A percentile compares a stretch with the other conserved stretches of the same genome.
Evolutionary conservation across 2,797 vertebrate genomes (phyloP).

Genomic region (Enteromius viviparus): DNA sequence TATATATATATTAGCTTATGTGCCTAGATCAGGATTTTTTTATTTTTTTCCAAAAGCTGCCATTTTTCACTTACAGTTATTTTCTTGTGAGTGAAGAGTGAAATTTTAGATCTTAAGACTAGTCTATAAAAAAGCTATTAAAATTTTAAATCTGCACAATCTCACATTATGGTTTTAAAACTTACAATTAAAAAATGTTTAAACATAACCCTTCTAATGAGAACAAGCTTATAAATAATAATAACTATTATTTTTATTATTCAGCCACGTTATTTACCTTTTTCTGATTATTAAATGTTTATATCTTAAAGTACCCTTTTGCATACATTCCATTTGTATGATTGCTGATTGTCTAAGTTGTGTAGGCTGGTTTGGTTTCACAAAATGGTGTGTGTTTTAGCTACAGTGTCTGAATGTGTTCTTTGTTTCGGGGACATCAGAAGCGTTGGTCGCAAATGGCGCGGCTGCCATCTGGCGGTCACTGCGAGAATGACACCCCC

Average conservation of each 20-base stretch:
- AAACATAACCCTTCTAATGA: neutral
- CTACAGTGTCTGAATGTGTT: constrained; percentile 56
- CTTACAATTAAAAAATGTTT: neutral
- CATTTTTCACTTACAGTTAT: constrained; percentile 60
- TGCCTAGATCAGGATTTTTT: too few species aligned
- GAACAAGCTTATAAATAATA: neutral
- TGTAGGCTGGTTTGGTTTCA: neutral
- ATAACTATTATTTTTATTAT: neutral
- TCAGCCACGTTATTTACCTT: neutral
- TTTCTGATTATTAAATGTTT: neutral
- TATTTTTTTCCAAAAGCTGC: constrained; percentile 61
- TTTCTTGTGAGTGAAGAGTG: neutral
- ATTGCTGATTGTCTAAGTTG: neutral
- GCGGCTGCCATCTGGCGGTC: constrained; percentile 80
- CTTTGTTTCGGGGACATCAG: constrained; percentile 71
- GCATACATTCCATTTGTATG: neutral
- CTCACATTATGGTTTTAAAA: neutral
- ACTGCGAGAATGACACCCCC: constrained; percentile 33
- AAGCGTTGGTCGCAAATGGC: constrained; percentile 65
- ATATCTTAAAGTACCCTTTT: neutral
- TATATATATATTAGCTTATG: too few species aligned
- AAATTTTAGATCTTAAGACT: neutral
- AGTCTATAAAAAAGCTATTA: neutral
- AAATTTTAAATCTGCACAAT: neutral
- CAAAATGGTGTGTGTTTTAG: constrained; percentile 41